These are phyloP conservation scores for Ecliptopera silaceata DNA, from an alignment of 2,888 invertebrate genomes.

Conservation along the genomic window DNA sequence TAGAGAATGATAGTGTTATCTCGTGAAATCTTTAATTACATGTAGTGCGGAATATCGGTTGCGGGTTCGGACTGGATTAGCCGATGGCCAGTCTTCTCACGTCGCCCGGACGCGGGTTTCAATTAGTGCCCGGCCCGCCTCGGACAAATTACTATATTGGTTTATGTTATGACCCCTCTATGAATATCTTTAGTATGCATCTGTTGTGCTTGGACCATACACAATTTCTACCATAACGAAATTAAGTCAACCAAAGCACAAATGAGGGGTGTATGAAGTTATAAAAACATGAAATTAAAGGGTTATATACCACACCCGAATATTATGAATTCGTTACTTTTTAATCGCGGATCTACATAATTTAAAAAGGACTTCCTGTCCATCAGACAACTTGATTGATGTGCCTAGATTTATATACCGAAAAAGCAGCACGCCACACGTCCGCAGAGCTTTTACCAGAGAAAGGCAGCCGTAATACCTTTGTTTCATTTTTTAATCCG, in stretches of 20 bases:
- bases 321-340: conserved; percentile 74
- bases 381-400: conserved; percentile 81
- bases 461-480: conserved; percentile 72
- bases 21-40: conserved; percentile 78
- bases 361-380: conserved; percentile 76
- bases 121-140: conserved; percentile 64
- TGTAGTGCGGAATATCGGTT: conserved; percentile 39
- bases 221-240: conserved; percentile 18
- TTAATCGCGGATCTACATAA: conserved; percentile 81
- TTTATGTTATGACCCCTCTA: conserved; percentile 54
- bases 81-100: conserved; percentile 77
- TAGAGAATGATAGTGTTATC: conserved; percentile 73
- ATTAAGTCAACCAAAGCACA: conserved; percentile 14
- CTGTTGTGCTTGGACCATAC: conserved; percentile 1
- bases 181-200: conserved; percentile 52
- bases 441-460: conserved; percentile 71
- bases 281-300: conserved; percentile 56
- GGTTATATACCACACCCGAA: conserved; percentile 61
- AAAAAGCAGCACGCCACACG: conserved; percentile 74
- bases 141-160: conserved; percentile 65
- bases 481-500: conserved; percentile 81
- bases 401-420: conserved; percentile 77
- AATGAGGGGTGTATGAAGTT: conserved; percentile 27
- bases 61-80: conserved; percentile 56
- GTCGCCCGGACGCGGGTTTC: conserved; percentile 68